phyloP scores from a whole-genome alignment of 2,797 vertebrate species.

The Phataginus tricuspis region DNA sequence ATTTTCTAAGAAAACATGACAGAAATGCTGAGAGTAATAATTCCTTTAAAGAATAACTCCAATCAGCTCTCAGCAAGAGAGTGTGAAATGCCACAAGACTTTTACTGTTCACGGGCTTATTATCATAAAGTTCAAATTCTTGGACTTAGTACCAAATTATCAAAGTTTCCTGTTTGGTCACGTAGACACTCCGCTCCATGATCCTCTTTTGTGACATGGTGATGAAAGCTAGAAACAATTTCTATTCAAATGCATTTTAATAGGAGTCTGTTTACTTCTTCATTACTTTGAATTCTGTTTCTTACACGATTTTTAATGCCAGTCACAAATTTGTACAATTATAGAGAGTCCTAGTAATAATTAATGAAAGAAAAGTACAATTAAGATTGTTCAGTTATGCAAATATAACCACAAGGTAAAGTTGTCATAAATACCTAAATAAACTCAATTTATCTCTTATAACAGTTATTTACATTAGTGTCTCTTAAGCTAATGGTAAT shows the following conservation, averaged over 20 bases:
- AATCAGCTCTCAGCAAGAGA: conserved; percentile 30
- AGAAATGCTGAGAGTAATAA: conserved; percentile 55
- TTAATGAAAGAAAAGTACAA: not conserved
- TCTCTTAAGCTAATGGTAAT: not conserved
- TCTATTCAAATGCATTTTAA: conserved; percentile 28
- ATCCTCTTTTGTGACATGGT: not conserved
- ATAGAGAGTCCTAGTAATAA: not conserved
- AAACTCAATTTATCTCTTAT: not conserved
- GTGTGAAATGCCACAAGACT: conserved; percentile 51
- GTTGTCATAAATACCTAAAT: not conserved
- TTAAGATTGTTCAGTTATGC: not conserved
- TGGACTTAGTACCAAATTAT: not conserved
- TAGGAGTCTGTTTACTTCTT: not conserved
- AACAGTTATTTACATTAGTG: not conserved
- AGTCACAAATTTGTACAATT: not conserved
- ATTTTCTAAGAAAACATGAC: conserved; percentile 67
- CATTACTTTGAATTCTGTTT: not conserved
- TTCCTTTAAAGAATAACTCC: conserved; percentile 61
- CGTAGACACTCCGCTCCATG: not conserved
- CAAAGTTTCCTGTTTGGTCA: not conserved
- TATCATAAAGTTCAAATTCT: conserved; percentile 56
- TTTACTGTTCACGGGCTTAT: not conserved
- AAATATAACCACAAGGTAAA: not conserved
- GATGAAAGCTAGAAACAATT: conserved; percentile 37
- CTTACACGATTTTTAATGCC: not conserved